Evolutionary conservation across 2,888 invertebrate genomes (phyloP).

Genomic region (Adela reaumurella): DNA sequence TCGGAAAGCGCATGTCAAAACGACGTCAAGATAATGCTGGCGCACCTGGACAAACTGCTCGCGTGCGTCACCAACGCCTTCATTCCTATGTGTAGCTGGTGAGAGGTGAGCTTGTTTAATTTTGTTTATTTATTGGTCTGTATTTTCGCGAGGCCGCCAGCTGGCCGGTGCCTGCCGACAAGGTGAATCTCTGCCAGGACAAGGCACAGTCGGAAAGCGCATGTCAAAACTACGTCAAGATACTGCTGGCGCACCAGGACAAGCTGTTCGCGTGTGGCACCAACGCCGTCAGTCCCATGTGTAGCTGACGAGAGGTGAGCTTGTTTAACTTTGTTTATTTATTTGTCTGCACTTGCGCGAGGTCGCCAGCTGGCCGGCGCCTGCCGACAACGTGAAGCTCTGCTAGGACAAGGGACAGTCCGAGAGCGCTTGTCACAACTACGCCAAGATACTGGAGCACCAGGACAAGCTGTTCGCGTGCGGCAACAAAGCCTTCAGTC

Average conservation of each 20-base stretch:
- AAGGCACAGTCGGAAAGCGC: slow-evolving; percentile 86
- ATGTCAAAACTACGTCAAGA: slow-evolving; percentile 88
- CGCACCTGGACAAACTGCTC: slow-evolving; percentile 74
- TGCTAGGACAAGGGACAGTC: slow-evolving; percentile 88
- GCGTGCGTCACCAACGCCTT: slow-evolving; percentile 92
- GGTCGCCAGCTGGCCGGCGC: slow-evolving; percentile 41
- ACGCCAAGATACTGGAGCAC: slow-evolving; percentile 77
- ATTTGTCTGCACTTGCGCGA: slow-evolving; percentile 69
- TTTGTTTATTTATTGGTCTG: slow-evolving; percentile 39
- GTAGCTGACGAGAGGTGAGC: slow-evolving; percentile 85
- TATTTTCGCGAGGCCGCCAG: slow-evolving; percentile 74
- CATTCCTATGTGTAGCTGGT: slow-evolving; percentile 85
- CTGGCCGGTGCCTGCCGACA: slow-evolving; percentile 72
- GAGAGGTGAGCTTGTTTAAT: slow-evolving; percentile 60
- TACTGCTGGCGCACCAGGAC: slow-evolving; percentile 73
- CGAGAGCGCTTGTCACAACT: slow-evolving; percentile 83
- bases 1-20: slow-evolving; percentile 83
- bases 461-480: slow-evolving; percentile 81
- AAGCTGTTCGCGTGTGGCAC: slow-evolving; percentile 88
- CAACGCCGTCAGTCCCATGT: slow-evolving; percentile 83
- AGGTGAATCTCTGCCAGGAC: slow-evolving; percentile 67
- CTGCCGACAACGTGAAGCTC: slow-evolving; percentile 18
- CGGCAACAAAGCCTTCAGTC: slow-evolving; percentile 41
- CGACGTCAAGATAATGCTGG: slow-evolving; percentile 80
- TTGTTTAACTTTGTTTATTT: no score